phyloP scores from a whole-genome alignment of 2,113 vertebrate species.

The Heterotis niloticus region DNA sequence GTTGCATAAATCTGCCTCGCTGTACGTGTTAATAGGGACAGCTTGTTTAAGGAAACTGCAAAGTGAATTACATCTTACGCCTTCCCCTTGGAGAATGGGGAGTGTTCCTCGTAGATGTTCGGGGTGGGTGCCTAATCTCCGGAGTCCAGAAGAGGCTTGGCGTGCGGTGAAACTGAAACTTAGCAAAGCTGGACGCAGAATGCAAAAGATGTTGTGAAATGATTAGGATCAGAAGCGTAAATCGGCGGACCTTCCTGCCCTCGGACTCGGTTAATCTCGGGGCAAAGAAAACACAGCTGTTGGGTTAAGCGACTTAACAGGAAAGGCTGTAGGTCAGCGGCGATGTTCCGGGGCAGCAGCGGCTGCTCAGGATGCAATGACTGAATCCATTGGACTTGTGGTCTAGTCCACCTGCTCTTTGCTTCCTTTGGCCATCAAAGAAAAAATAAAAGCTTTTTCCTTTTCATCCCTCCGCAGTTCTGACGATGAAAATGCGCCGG shows the following conservation, averaged over 20 bases:
- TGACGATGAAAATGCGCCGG: no score
- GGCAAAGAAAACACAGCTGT: conserved; percentile 40
- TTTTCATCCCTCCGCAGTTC: conserved; percentile 5
- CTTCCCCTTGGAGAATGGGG: not conserved
- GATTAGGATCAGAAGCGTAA: conserved; percentile 44
- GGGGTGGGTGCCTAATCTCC: not conserved
- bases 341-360: conserved; percentile 38
- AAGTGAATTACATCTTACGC: conserved; percentile 1
- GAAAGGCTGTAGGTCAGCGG: conserved; percentile 33
- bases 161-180: not conserved
- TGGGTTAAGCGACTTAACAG: conserved; percentile 38
- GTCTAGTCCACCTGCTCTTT: conserved; percentile 40
- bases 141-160: not conserved
- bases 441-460: conserved; percentile 18
- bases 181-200: not conserved
- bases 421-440: conserved; percentile 13
- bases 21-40: not conserved
- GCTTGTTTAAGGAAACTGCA: not conserved
- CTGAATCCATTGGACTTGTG: conserved; percentile 26
- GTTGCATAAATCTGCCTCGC: no score
- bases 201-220: conserved; percentile 30
- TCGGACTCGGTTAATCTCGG: conserved; percentile 46
- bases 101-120: conserved; percentile 1
- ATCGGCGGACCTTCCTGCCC: conserved; percentile 35
- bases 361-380: conserved; percentile 29